phyloP scores from a whole-genome alignment of 1,140 invertebrate genomes.

The Zaprionus nigranus region DNA sequence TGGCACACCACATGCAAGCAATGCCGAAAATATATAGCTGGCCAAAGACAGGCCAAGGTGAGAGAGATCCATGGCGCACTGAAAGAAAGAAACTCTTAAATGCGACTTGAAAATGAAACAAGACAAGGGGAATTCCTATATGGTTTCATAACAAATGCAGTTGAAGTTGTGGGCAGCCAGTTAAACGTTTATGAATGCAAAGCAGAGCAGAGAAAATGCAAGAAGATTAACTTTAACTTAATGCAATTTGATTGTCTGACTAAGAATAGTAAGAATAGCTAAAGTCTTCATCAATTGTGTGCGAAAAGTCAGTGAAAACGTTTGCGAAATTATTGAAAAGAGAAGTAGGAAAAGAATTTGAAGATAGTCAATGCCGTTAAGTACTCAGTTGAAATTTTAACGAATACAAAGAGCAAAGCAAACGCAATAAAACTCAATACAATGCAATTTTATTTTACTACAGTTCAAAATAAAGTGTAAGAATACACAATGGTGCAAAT shows the following conservation, averaged over 20 bases:
- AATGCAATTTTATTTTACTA: too few relatives aligned
- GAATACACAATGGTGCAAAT: too few relatives aligned
- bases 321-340: background rate
- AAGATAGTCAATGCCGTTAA: background rate
- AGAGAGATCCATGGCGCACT: conserved; percentile 19
- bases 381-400: too few relatives aligned
- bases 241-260: too few relatives aligned
- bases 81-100: conserved; percentile 6
- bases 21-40: conserved; percentile 24
- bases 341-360: background rate
- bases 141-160: background rate
- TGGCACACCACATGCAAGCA: background rate
- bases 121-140: background rate
- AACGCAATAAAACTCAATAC: too few relatives aligned
- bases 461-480: too few relatives aligned
- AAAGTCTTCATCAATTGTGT: background rate
- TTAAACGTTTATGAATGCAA: background rate
- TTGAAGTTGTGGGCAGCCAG: background rate
- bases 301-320: background rate
- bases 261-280: too few relatives aligned
- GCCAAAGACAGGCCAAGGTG: conserved; percentile 8
- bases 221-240: background rate
- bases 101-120: background rate
- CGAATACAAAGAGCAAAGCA: too few relatives aligned
- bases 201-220: background rate